Conservation (phyloP, 2,888 invertebrate species). For the Microdon myrmicae region DNA sequence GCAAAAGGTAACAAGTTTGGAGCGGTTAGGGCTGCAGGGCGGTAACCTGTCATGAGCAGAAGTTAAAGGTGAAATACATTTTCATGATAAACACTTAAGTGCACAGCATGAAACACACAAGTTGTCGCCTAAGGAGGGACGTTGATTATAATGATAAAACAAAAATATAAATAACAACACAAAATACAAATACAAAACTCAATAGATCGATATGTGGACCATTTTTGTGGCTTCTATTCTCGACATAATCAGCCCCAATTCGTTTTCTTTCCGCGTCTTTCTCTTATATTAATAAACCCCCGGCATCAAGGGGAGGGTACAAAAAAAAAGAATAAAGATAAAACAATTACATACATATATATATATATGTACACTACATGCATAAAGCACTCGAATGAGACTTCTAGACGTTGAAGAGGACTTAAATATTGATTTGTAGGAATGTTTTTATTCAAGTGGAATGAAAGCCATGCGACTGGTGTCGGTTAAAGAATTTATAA, state of each 20-base stretch:
- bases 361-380: too few relatives aligned
- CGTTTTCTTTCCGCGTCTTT: constrained; percentile 1
- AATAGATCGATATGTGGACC: constrained; percentile 24
- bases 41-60: constrained; percentile 28
- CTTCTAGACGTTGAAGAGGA: too few relatives aligned
- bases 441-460: too few relatives aligned
- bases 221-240: constrained; percentile 2
- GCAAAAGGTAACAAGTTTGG: constrained; percentile 20
- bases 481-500: too few relatives aligned
- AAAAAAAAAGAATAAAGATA: too few relatives aligned
- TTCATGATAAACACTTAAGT: constrained; percentile 32
- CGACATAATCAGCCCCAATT: not conserved
- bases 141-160: not conserved
- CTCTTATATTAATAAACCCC: too few relatives aligned
- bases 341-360: too few relatives aligned
- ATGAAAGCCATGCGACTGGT: too few relatives aligned
- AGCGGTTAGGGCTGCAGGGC: constrained; percentile 3
- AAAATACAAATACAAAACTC: too few relatives aligned
- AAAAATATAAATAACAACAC: constrained; percentile 9
- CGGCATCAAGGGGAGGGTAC: too few relatives aligned
- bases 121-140: not conserved
- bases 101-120: not conserved
- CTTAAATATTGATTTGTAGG: too few relatives aligned
- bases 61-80: constrained; percentile 41
- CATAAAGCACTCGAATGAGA: too few relatives aligned